Evolutionary conservation across 2,797 vertebrate genomes (phyloP), one percentile per base, ranked within the genome.

Genomic region (Pempheris klunzingeri): DNA sequence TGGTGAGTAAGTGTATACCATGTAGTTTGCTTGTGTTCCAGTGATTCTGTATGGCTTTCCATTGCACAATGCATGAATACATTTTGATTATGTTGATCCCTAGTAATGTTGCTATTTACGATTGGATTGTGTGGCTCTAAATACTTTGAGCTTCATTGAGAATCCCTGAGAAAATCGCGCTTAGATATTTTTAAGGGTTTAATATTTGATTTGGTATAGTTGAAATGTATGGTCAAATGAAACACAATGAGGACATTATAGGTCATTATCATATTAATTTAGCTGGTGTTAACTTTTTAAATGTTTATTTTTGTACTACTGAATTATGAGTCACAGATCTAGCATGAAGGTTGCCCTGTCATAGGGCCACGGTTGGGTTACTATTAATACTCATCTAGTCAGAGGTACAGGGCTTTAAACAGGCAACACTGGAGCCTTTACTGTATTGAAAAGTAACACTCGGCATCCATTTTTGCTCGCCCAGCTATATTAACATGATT

Each of bases 341-440:
- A 88, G 74, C 78, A 82, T 88, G 90, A 87, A 90, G 86, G 89
- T 91, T 93, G 87, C 74, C 63, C 84, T 89, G 91, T 92, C 85
- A 89, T 84, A 88, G 74, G 55, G 87, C 90, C 86, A 88, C 84
- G 81, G 78, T 87, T 71, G 53, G 52, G 86, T 82, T 88, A 68
- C 92, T 94, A 94, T 93, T 92, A 86, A 93, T 93, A 94, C 75
- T 66, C 69, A 22, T 78, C 64, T 76, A 77, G 86, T 86, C 62
- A 46, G 82, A 88, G 85, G 77, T 59, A 82, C 78, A 75, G 70
- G 54, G 32, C 84, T 87, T 65, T 76, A 49, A 78, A 85, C 54
- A 34, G 72, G 70, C 78, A 78, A 67, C 78, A 75, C 67, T 41
- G 62, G 47, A 77, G 28, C 55, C 47, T 76, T 78, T 47, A 66